These are phyloP conservation scores for Stylophora pistillata DNA, from an alignment of 64 coral and sea anemone genomes.

Conservation along the genomic window DNA sequence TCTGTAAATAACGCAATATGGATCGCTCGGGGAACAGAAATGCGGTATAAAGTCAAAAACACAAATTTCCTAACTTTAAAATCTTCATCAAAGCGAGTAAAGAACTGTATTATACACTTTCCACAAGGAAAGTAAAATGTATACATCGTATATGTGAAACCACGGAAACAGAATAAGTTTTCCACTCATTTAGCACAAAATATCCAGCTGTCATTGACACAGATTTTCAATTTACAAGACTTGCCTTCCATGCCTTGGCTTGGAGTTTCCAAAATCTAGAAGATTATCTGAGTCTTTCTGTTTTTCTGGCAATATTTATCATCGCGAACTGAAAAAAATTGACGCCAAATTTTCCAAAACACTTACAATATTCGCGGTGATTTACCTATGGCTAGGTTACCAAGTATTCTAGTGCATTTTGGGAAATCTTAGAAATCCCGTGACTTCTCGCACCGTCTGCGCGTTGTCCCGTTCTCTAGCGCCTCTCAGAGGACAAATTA, in stretches of 20 bases:
- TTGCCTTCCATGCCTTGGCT: slow-evolving; percentile 19
- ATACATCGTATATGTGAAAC: slow-evolving; percentile 11
- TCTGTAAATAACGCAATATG: background rate
- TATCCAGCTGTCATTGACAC: slow-evolving; percentile 18
- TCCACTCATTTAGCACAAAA: background rate
- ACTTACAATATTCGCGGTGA: background rate
- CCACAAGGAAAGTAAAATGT: background rate
- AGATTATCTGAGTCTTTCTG: background rate
- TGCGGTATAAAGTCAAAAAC: background rate
- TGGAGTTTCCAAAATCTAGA: background rate
- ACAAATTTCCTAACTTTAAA: background rate
- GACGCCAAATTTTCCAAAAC: background rate
- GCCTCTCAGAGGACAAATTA: no score
- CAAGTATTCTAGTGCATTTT: background rate
- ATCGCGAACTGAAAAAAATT: background rate
- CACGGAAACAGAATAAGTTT: background rate
- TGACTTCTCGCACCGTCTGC: background rate
- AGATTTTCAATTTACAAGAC: background rate
- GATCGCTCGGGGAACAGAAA: background rate
- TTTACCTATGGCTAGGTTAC: slow-evolving; percentile 11
- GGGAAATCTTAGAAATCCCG: background rate
- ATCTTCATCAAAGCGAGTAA: background rate
- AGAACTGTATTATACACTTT: background rate
- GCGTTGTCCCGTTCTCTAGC: background rate
- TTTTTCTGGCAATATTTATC: background rate